A percentile compares a stretch with the other conserved stretches of the same genome.
These are phyloP conservation scores for Mormyrus lacerda DNA, from an alignment of 2,113 vertebrate species.

Conservation along the genomic window DNA sequence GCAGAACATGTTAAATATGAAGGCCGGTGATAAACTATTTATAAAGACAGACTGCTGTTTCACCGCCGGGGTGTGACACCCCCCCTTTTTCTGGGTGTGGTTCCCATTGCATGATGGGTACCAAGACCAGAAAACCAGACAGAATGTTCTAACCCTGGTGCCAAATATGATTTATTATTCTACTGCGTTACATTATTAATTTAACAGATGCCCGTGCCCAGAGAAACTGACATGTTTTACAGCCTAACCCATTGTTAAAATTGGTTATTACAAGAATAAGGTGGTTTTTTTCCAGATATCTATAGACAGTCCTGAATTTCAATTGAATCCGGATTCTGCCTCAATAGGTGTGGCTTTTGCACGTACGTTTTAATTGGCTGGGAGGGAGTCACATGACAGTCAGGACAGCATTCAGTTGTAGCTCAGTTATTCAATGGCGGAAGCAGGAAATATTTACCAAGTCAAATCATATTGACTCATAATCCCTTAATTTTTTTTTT, in stretches of 20 bases:
- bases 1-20: neutral
- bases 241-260: neutral
- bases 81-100: neutral
- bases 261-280: neutral
- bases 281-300: neutral
- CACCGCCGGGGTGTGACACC: neutral
- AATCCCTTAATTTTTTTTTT: slow-evolving; percentile 41
- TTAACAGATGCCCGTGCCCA: neutral
- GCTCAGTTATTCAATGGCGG: neutral
- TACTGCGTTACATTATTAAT: neutral
- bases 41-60: neutral
- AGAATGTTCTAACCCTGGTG: neutral
- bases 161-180: slow-evolving; percentile 1
- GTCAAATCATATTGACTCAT: slow-evolving; percentile 12
- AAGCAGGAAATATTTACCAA: neutral
- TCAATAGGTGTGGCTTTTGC: neutral
- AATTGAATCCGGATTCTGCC: neutral
- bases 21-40: neutral
- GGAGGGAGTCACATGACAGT: neutral
- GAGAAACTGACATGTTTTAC: neutral
- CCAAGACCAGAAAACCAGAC: neutral
- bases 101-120: neutral
- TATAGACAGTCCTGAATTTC: neutral
- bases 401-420: neutral
- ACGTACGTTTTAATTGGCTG: neutral